A percentile compares a stretch with the other conserved stretches of the same genome.
Conservation (phyloP, 2,797 vertebrate genomes). For the Gastrophryne carolinensis region DNA sequence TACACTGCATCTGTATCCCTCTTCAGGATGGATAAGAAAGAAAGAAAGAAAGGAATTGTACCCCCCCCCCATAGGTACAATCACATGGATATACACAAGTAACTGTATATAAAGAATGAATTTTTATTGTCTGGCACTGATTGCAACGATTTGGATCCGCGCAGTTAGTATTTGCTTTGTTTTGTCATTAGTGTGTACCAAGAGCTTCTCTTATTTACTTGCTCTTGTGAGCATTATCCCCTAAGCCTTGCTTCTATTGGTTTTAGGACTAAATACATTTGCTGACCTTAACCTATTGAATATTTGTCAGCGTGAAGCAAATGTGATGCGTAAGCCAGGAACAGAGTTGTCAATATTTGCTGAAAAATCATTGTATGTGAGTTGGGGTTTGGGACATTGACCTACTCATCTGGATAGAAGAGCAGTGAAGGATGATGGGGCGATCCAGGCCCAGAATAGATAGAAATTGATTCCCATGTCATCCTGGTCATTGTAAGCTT, state of each 20-base stretch:
- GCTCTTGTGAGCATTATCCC: not conserved
- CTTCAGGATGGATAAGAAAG: no score
- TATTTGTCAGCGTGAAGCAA: conserved; percentile 17
- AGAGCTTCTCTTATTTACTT: conserved; percentile 5
- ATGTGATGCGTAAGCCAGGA: not conserved
- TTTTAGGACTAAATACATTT: conserved; percentile 37
- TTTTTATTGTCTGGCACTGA: no score
- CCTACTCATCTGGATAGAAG: not conserved
- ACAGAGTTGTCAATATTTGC: conserved; percentile 1
- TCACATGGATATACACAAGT: no score
- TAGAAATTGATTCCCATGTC: conserved; percentile 10
- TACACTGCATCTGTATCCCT: no score
- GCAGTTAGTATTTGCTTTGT: not conserved
- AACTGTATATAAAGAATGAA: no score
- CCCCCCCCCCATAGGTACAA: no score
- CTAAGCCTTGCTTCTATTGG: conserved; percentile 21
- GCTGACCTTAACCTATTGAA: conserved; percentile 32
- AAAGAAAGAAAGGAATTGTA: no score
- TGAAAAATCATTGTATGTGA: conserved; percentile 8
- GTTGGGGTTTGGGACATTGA: conserved; percentile 11
- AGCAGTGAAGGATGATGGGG: not conserved
- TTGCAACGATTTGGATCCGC: no score
- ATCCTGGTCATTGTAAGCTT: not conserved
- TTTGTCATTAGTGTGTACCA: not conserved
- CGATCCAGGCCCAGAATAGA: not conserved